Evolutionary conservation across 2,113 vertebrate genomes (phyloP).

Genomic region (Amphiprion ocellaris): DNA sequence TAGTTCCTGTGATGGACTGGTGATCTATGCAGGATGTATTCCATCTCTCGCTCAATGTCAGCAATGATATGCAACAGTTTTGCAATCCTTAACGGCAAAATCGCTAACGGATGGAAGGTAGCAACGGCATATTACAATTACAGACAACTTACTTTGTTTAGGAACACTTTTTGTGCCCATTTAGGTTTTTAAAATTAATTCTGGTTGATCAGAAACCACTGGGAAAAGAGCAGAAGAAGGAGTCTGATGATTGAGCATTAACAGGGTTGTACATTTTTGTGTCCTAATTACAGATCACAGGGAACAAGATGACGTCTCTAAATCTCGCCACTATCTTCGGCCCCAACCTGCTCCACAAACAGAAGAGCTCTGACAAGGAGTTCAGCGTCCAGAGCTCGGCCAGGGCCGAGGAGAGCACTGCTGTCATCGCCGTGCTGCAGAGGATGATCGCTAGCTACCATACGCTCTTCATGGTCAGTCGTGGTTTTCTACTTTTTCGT

Average conservation of each 20-base stretch:
- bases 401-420: slow-evolving; percentile 93
- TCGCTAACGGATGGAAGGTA: too few species aligned
- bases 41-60: too few species aligned
- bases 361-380: slow-evolving; percentile 95
- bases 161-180: too few species aligned
- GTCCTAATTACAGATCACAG: slow-evolving; percentile 85
- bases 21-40: too few species aligned
- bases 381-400: slow-evolving; percentile 95
- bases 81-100: too few species aligned
- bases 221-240: too few species aligned
- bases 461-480: slow-evolving; percentile 91
- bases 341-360: slow-evolving; percentile 95
- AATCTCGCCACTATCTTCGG: slow-evolving; percentile 97
- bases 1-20: too few species aligned
- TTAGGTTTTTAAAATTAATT: too few species aligned
- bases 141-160: too few species aligned
- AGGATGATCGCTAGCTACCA: slow-evolving; percentile 94
- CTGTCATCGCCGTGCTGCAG: slow-evolving; percentile 93
- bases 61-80: too few species aligned
- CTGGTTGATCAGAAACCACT: too few species aligned
- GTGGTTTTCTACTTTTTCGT: neutral
- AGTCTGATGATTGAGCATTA: neutral
- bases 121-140: too few species aligned
- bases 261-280: neutral
- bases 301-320: slow-evolving; percentile 96